These are phyloP conservation scores for Ranitomeya imitator DNA, from an alignment of 2,113 vertebrate species.

Conservation along the genomic window DNA sequence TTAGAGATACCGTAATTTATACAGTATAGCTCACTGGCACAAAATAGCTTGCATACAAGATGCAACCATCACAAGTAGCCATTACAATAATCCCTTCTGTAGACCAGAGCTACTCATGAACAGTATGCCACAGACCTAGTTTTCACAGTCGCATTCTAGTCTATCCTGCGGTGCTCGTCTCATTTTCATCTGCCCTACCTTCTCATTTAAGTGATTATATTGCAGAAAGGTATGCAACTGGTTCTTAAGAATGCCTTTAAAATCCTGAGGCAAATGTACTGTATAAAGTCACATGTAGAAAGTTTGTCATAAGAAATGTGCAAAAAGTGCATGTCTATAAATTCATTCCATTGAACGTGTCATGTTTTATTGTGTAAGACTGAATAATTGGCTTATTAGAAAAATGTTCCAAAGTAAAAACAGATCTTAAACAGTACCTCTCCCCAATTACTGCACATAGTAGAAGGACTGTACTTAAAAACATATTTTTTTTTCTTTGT, in stretches of 20 bases:
- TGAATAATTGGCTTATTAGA: no score
- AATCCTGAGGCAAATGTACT: background rate
- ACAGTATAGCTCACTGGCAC: background rate
- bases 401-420: no score
- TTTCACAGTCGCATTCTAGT: background rate
- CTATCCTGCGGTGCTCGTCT: background rate
- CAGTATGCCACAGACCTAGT: background rate
- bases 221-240: background rate
- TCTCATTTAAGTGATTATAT: background rate
- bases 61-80: background rate
- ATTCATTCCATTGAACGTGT: no score
- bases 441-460: no score
- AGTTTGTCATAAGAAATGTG: background rate
- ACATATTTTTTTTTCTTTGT: no score
- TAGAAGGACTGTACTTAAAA: no score
- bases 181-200: slow-evolving; percentile 1
- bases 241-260: slow-evolving; percentile 22
- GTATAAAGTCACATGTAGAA: background rate
- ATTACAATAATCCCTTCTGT: background rate
- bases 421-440: no score
- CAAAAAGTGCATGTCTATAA: background rate
- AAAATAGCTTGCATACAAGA: background rate
- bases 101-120: background rate
- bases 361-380: no score
- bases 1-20: background rate